These are phyloP conservation scores for Maccullochella peelii DNA, from an alignment of 2,113 vertebrate genomes.

Conservation along the genomic window DNA sequence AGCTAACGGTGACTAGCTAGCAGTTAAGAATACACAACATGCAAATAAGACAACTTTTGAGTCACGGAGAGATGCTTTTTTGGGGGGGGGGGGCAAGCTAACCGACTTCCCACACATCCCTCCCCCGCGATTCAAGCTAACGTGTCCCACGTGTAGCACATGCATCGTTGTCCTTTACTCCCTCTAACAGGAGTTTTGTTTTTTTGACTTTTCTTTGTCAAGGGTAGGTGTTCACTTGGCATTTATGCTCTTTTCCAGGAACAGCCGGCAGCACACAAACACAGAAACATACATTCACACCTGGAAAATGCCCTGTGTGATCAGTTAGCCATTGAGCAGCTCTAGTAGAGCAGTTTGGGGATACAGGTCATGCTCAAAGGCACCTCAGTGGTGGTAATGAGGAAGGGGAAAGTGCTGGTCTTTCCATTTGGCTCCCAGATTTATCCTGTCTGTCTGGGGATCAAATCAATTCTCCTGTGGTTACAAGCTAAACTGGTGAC, in stretches of 20 bases:
- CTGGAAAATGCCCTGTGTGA: neutral
- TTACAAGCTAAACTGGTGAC: neutral
- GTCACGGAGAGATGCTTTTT: neutral
- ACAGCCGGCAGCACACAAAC: neutral
- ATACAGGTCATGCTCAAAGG: slow-evolving; percentile 2
- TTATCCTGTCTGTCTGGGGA: neutral
- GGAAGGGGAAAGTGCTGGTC: neutral
- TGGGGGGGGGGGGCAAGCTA: neutral
- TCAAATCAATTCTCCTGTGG: neutral
- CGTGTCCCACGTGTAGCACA: neutral
- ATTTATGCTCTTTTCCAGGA: slow-evolving; percentile 12
- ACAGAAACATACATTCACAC: slow-evolving; percentile 12
- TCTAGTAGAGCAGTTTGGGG: neutral
- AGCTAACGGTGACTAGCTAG: neutral
- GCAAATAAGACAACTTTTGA: too few species aligned
- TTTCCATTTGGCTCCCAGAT: neutral
- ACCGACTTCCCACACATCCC: neutral
- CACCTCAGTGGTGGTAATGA: neutral
- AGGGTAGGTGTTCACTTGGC: neutral
- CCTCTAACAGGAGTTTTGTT: neutral
- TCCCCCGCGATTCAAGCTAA: neutral
- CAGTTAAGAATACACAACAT: neutral
- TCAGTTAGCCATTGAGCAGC: neutral
- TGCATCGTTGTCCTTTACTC: neutral
- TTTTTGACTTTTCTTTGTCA: neutral